Evolutionary conservation across 2,888 invertebrate species (phyloP).

Genomic region (Adelognathus sp.): DNA sequence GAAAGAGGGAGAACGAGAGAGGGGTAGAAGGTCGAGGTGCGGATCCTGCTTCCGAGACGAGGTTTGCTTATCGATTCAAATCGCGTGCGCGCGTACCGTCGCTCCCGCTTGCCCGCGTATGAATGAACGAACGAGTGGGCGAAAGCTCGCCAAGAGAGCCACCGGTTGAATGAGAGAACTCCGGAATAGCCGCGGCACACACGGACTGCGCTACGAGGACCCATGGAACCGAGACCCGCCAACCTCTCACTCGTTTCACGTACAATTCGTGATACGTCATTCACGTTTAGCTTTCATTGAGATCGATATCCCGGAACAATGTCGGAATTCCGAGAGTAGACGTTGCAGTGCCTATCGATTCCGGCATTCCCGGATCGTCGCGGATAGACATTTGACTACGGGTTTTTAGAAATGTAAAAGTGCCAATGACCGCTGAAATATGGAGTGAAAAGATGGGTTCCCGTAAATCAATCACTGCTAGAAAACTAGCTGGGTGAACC

Average conservation of each 20-base stretch:
- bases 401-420: no score
- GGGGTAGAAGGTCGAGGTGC: conserved; percentile 54
- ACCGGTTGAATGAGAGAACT: conserved; percentile 78
- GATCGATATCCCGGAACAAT: neutral
- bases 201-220: conserved; percentile 60
- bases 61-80: conserved; percentile 80
- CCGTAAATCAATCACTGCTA: no score
- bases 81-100: conserved; percentile 71
- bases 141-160: conserved; percentile 69
- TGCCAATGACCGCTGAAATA: no score
- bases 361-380: no score
- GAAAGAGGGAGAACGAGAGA: conserved; percentile 23
- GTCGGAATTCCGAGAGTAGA: no score
- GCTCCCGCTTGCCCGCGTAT: conserved; percentile 69
- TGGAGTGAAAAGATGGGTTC: no score
- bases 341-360: no score
- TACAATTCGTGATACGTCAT: neutral
- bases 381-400: no score
- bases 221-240: neutral
- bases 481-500: no score
- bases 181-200: conserved; percentile 70
- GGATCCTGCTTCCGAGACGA: conserved; percentile 60
- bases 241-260: neutral
- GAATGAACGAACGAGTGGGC: conserved; percentile 80
- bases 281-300: neutral